phyloP scores from a whole-genome alignment of 2,113 vertebrate species.

The Clinocottus analis region DNA sequence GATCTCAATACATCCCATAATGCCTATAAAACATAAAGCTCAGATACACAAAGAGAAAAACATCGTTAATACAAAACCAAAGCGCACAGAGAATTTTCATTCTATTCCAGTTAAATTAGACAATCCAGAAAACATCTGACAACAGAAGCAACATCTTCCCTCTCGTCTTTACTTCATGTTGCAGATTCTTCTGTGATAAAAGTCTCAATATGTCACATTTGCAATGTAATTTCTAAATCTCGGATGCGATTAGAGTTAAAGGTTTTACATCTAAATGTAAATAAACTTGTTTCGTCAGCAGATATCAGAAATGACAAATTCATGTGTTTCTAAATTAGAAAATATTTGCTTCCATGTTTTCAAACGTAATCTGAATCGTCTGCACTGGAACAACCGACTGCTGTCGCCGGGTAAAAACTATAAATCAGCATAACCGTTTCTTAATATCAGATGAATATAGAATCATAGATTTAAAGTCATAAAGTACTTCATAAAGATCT shows the following conservation, averaged over 20 bases:
- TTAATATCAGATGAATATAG: not conserved
- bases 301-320: not conserved
- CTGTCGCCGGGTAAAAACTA: not conserved
- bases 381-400: not conserved
- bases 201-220: not conserved
- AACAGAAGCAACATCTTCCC: not conserved
- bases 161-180: no score
- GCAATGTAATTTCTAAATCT: not conserved
- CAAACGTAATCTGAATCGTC: not conserved
- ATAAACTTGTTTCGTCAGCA: not conserved
- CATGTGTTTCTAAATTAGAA: not conserved
- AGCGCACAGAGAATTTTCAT: not conserved
- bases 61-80: not conserved
- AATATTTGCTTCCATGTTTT: not conserved
- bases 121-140: not conserved
- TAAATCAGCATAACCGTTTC: not conserved
- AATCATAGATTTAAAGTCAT: not conserved
- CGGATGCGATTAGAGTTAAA: not conserved
- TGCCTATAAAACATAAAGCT: no score
- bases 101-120: not conserved
- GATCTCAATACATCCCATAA: not conserved
- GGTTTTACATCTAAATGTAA: not conserved
- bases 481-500: not conserved
- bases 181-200: no score
- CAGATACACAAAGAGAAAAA: slow-evolving; percentile 2